Evolutionary conservation across 1,140 invertebrate species (phyloP), one percentile per base, ranked within the genome.

Genomic region (Polypedilum pembai): DNA sequence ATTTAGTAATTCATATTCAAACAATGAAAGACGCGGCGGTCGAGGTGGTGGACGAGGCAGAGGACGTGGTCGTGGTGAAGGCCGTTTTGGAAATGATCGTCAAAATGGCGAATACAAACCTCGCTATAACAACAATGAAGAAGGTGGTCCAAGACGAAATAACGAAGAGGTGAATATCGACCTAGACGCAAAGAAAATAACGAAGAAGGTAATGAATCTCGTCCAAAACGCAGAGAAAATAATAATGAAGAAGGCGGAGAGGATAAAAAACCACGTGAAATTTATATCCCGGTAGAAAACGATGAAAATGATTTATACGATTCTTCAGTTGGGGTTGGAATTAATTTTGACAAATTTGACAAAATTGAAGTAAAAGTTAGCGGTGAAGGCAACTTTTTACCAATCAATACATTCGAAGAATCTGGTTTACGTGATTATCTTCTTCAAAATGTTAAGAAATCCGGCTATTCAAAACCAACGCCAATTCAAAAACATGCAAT

Each of bases 401-500:
- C 87, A 0, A 89, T 95, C 15, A 80, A 84, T 0, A 84, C 78
- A 33, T 98, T 98, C 82, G 87, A 91, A 20, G 84, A 86, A 7
- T 86, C 91, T 0, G 86, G 87, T 0, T 80, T 98, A 0, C 84
- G 91, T 10, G 79, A 82, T 7, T 82, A 90, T 8, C 78, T 98
- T 0, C 66, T 91, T 8, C 85, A 90, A 0, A 99, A 98, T 80
- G 86, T 99, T 0, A 79, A 83, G 1, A 92, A 91, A 77, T 91
- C 92, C 0, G 88, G 90, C 0, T 99, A 98, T 80, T 87, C 78
- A 0, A 91, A 89, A 77, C 95, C 96, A 0, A 98, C 96, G 0
- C 96, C 96, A 0, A 91, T 99, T 56, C 97, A 99, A 80, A 96
- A 96, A 78, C 85, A 92, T 76, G 89, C 94, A 0, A 90, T 98